A percentile compares a stretch with the other conserved stretches of the same genome.
phyloP scores from a whole-genome alignment of 2,113 vertebrate genomes.

The Archilochus colubris region DNA sequence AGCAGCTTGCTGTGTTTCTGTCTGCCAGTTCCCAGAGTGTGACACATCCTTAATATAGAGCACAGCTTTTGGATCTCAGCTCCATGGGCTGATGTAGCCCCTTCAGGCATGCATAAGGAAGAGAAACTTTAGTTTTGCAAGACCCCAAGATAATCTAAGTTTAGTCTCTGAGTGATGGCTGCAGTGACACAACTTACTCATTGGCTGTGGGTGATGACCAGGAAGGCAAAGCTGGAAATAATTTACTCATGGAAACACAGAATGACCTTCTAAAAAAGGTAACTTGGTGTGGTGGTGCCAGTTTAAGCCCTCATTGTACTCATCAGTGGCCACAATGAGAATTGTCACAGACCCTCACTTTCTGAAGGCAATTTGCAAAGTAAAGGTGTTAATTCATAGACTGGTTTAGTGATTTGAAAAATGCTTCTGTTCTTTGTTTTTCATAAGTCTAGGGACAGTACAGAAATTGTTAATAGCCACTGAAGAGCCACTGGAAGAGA shows the following conservation, averaged over 20 bases:
- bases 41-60: not conserved
- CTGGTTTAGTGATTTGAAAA: not conserved
- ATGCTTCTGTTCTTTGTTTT: not conserved
- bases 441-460: not conserved
- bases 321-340: not conserved
- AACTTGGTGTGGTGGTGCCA: not conserved
- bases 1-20: not conserved
- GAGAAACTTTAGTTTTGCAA: not conserved
- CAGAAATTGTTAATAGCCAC: not conserved
- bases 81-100: not conserved
- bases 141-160: not conserved
- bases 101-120: not conserved
- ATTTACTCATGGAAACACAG: not conserved
- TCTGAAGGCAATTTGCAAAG: not conserved
- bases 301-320: not conserved
- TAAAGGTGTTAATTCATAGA: not conserved
- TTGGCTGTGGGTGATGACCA: accelerated
- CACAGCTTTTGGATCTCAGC: accelerated
- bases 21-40: not conserved
- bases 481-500: not conserved
- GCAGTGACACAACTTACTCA: not conserved
- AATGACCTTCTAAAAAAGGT: not conserved
- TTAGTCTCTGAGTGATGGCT: not conserved
- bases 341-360: not conserved
- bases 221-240: not conserved